Evolutionary conservation across 2,113 vertebrate genomes (phyloP).

Genomic region (Polyodon spathula): DNA sequence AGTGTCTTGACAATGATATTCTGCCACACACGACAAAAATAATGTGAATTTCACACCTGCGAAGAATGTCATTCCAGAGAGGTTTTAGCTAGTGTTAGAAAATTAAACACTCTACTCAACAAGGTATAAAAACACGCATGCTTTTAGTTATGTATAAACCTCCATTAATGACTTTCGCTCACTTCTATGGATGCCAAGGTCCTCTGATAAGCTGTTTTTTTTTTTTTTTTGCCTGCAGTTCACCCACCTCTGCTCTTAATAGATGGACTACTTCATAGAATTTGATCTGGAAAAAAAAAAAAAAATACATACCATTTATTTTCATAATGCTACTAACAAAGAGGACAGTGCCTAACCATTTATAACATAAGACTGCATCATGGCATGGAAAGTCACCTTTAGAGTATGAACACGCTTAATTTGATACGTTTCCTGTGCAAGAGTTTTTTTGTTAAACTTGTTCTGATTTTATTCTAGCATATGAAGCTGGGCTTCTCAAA

Average conservation of each 20-base stretch:
- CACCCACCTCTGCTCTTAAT: slow-evolving; percentile 61
- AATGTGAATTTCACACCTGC: not conserved
- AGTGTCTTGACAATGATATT: not conserved
- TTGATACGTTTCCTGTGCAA: not conserved
- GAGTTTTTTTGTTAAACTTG: no score
- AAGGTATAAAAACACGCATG: not conserved
- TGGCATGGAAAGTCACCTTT: no score
- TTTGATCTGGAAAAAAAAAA: slow-evolving; percentile 51
- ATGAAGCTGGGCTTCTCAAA: no score
- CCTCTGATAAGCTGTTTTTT: slow-evolving; percentile 60
- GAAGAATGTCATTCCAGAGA: no score
- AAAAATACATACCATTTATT: no score
- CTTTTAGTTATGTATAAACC: slow-evolving; percentile 46
- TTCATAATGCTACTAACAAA: no score
- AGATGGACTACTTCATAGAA: slow-evolving; percentile 78
- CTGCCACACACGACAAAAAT: not conserved
- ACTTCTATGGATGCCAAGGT: slow-evolving; percentile 59
- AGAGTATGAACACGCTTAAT: no score
- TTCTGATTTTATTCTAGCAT: no score
- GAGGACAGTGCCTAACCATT: no score
- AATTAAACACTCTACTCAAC: not conserved
- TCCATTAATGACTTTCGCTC: slow-evolving; percentile 73
- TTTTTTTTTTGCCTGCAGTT: slow-evolving; percentile 65
- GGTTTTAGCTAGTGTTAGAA: no score
- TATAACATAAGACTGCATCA: no score